Evolutionary conservation across 2,113 vertebrate species (phyloP).

Genomic region (Nothocercus nigrocapillus): DNA sequence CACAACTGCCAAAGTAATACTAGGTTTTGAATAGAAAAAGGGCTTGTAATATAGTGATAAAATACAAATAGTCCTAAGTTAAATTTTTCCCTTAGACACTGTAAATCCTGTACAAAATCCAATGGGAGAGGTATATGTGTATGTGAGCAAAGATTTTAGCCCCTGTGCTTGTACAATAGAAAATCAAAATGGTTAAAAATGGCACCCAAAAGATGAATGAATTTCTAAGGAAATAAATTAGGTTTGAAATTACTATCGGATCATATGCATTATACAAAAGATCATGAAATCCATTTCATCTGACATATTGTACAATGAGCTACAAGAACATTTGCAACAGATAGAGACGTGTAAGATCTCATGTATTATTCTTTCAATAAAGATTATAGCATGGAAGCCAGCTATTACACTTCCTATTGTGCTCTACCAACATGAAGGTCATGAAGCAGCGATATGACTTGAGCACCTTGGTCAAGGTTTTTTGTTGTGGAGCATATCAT

Average conservation of each 20-base stretch:
- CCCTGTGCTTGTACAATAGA: constrained; percentile 52
- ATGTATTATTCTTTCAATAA: constrained; percentile 68
- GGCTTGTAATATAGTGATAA: background rate
- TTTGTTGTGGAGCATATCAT: background rate
- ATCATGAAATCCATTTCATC: constrained; percentile 68
- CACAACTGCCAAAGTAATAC: constrained; percentile 30
- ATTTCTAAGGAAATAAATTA: constrained; percentile 70
- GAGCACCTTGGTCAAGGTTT: background rate
- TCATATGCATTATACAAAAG: constrained; percentile 73
- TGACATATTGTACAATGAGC: constrained; percentile 63
- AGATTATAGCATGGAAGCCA: constrained; percentile 37
- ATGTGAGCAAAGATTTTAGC: constrained; percentile 34
- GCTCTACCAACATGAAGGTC: constrained; percentile 30
- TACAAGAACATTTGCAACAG: constrained; percentile 63
- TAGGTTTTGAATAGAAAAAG: constrained; percentile 14
- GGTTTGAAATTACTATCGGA: constrained; percentile 69
- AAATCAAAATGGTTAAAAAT: constrained; percentile 63
- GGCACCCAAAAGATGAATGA: constrained; percentile 65
- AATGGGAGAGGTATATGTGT: background rate
- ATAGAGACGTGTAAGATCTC: constrained; percentile 37
- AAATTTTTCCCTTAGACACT: constrained; percentile 3
- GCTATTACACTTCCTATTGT: constrained; percentile 21
- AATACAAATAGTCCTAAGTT: constrained; percentile 28
- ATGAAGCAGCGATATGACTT: background rate
- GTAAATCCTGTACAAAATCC: constrained; percentile 22